A percentile compares a stretch with the other conserved stretches of the same genome.
Evolutionary conservation across 1,140 invertebrate species (phyloP).

Genomic region (Odontomachus brunneus): DNA sequence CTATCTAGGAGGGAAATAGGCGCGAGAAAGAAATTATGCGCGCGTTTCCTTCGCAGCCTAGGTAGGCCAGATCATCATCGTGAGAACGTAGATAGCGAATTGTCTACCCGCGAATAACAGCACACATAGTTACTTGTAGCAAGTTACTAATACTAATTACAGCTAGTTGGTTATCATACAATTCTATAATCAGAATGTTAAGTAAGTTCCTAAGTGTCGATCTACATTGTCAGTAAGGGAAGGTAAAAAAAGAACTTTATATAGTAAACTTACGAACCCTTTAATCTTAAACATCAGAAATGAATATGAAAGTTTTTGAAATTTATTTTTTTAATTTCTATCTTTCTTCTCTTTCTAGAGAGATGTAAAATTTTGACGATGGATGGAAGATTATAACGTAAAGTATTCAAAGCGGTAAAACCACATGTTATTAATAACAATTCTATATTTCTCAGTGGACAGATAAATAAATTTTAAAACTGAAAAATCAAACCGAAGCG

Average conservation of each 20-base stretch:
- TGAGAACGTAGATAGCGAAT: constrained; percentile 19
- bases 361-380: not conserved
- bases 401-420: not conserved
- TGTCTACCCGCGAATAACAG: constrained; percentile 11
- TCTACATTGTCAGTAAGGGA: not conserved
- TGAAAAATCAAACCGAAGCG: not conserved
- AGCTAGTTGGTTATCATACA: constrained; percentile 20
- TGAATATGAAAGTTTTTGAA: not conserved
- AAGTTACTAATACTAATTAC: constrained; percentile 52
- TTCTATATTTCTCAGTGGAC: not conserved
- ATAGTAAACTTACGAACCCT: not conserved
- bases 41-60: constrained; percentile 24
- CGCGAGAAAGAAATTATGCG: constrained; percentile 46
- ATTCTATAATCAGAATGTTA: constrained; percentile 41
- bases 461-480: constrained; percentile 16
- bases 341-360: not conserved
- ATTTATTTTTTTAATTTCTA: not conserved
- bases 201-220: constrained; percentile 31
- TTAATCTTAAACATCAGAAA: not conserved
- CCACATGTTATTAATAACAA: not conserved
- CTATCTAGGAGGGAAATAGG: constrained; percentile 15
- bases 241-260: constrained; percentile 1
- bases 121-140: constrained; percentile 17
- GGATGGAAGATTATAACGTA: not conserved
- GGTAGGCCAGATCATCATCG: constrained; percentile 8